Base-by-base conservation (phyloP, 2,797 vertebrate species). In the Poecilia picta region DNA sequence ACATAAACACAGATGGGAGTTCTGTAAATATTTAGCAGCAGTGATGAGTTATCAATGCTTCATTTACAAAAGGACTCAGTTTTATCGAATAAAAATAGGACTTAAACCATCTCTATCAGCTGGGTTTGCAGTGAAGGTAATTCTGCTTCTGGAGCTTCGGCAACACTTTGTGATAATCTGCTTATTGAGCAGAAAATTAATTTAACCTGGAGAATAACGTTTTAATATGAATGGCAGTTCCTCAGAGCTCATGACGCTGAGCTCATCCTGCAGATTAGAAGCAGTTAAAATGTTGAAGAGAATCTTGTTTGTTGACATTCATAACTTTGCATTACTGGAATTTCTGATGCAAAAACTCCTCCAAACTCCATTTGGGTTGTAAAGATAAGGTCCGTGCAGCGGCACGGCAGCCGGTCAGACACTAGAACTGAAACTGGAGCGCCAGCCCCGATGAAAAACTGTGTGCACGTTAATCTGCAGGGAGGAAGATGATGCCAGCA, bases 1-100 rank as follows among this genome's bases (percentile, higher is more conserved):
- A 71, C 68, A 70, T 64, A 77, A 77, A 82, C 72, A 87, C 46
- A 73, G 64, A 79, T 28, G 62, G 53, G 28, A 74, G 47, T 74
- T 68, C 36, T 41, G 36, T 41, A 74, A 86, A 78, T 78, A 78
- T 83, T 77, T 75, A 39, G 64, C 45, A 31, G 71, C 15, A 11
- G 64, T 5, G 36, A 41, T 25, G 33, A 41, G 20, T 68, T 23
- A 41, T 41, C 36, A 68, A 25, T 8, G 20, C 23, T 39, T 11
- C 64, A 41, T 36, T 39, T 41, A 18, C 6, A 20, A 68, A 68
- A 68, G 8, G 16, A 36, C 31, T 64, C 31, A 0, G 31, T 71
- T 71, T 46, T 1, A 71, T 16, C 15, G 33, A 23, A 25, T 15
- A 53, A 23, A 74, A 7, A 36, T 10, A 15, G 36, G 5, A 41